Base-by-base conservation (phyloP, 2,888 invertebrate species). In the Lysandra bellargus region DNA sequence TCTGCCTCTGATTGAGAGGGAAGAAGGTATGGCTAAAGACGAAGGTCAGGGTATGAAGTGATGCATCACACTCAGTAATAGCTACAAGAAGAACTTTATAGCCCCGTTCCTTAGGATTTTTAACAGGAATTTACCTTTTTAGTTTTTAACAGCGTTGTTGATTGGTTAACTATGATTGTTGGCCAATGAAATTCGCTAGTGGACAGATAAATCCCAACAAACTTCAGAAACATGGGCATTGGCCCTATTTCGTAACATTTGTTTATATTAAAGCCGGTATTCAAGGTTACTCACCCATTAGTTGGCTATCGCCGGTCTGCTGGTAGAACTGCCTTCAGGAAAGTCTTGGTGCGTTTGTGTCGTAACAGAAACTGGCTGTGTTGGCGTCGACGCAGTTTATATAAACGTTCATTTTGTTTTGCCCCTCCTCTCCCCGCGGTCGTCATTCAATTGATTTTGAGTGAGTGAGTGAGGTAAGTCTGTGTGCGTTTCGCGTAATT, bases 331-430 rank as follows among this genome's bases (percentile, higher is more conserved):
- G 86, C 86, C 84, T 86, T 87, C 87, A 87, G 80, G 83, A 86
- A 82, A 49, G 64, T 87, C 84, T 85, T 85, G 85, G 82, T 90
- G 88, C 91, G 90, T 91, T 91, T 92, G 90, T 90, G 86, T 90
- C 88, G 86, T 82, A 86, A 92, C 86, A 83, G 84, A 87, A 92
- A 94, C 94, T 94, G 93, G 89, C 89, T 88, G 82, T 78, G 60
- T 81, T 81, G 84, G 88, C 85, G 89, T 88, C 80, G 84, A 87
- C 86, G 88, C 90, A 89, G 84, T 82, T 87, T 85, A 93, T 94
- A 92, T 94, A 93, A 91, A 90, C 88, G 82, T 85, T 82, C 83
- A 85, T 84, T 87, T 85, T 83, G 83, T 83, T 83, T 83, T 53
- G 82, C 81, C 86, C 85, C 83, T 79, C 83, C 83, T 82, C 78